These are phyloP conservation scores for Clinocottus analis DNA, from an alignment of 2,113 vertebrate genomes.

Conservation along the genomic window DNA sequence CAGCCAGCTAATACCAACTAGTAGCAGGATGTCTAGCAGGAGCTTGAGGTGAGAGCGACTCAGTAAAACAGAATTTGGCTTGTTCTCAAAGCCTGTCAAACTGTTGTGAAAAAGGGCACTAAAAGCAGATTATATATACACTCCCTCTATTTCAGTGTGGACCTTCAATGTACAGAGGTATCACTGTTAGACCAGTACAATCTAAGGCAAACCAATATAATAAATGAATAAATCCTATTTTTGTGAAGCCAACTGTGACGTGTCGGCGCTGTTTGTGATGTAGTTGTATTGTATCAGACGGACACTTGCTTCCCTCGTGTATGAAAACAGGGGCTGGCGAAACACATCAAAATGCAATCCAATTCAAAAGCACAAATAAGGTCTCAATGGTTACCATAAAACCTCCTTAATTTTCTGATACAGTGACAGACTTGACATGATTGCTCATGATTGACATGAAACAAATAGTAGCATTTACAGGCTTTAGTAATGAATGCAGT, in stretches of 20 bases:
- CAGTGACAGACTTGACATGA: background rate
- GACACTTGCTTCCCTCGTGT: background rate
- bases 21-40: background rate
- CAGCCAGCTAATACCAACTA: constrained; percentile 27
- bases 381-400: background rate
- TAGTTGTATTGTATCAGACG: background rate
- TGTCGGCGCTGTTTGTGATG: background rate
- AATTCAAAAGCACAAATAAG: constrained; percentile 4
- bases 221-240: background rate
- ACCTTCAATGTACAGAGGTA: background rate
- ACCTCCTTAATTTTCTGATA: background rate
- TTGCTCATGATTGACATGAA: background rate
- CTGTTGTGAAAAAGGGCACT: background rate
- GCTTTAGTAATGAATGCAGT: background rate
- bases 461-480: background rate
- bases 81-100: background rate
- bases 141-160: background rate
- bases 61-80: background rate
- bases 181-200: background rate
- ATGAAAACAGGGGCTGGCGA: background rate
- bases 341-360: background rate
- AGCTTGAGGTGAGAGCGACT: background rate
- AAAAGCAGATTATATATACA: background rate
- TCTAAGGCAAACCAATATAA: background rate
- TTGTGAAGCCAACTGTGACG: background rate